phyloP scores from a whole-genome alignment of 2,797 vertebrate species.

The Hippocampus kuda region DNA sequence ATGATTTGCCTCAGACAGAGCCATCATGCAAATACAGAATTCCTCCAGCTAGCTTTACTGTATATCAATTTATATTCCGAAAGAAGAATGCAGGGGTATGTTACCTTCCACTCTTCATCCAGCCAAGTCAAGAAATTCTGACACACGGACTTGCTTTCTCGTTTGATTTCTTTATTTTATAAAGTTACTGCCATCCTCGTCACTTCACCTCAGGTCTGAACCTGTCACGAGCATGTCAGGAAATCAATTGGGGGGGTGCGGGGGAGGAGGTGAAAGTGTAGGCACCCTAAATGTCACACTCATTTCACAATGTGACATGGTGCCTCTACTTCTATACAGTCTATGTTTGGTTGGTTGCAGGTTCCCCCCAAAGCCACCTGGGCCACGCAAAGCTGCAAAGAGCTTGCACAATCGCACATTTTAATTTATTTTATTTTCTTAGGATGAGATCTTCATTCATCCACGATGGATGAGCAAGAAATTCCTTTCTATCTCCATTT shows the following conservation, averaged over 20 bases:
- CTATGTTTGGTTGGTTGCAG: neutral
- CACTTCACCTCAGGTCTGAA: conserved; percentile 20
- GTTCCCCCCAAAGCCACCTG: conserved; percentile 4
- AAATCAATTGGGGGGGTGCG: conserved; percentile 18
- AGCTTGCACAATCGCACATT: conserved; percentile 4
- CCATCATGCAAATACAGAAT: conserved; percentile 52
- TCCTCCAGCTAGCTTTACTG: conserved; percentile 39
- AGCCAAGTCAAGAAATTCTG: conserved; percentile 56
- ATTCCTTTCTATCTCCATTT: conserved; percentile 34
- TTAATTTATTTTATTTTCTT: too few relatives aligned
- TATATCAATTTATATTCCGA: conserved; percentile 55
- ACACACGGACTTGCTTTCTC: conserved; percentile 47
- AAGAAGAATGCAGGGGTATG: conserved; percentile 27
- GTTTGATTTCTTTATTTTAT: conserved; percentile 14
- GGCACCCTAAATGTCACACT: conserved; percentile 27
- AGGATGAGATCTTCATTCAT: conserved; percentile 28
- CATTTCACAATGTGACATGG: conserved; percentile 26
- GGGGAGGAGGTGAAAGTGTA: conserved; percentile 26
- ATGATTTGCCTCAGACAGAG: conserved; percentile 42
- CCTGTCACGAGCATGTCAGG: conserved; percentile 22
- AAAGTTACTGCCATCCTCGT: conserved; percentile 31
- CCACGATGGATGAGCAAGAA: conserved; percentile 18
- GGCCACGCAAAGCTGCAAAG: conserved; percentile 16
- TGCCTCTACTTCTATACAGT: neutral
- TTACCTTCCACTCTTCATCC: conserved; percentile 51